These are phyloP conservation scores for Rallus crepitans DNA, from an alignment of 2,797 vertebrate genomes.

Conservation along the genomic window DNA sequence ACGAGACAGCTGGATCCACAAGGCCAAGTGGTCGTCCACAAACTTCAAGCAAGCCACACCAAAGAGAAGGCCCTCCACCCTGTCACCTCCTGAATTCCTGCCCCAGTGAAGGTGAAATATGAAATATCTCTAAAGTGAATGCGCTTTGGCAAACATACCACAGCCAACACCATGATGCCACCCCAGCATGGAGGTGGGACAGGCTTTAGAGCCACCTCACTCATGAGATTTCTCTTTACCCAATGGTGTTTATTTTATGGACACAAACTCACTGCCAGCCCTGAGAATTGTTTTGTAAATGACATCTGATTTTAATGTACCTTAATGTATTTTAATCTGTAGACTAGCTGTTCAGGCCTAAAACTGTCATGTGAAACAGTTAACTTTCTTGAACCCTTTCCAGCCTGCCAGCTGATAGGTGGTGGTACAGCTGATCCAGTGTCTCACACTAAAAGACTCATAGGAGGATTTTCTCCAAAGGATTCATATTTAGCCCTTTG, in stretches of 20 bases:
- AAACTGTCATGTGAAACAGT: not conserved
- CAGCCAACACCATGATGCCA: not conserved
- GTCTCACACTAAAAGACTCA: not conserved
- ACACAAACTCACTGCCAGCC: constrained; percentile 36
- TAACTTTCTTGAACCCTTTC: not conserved
- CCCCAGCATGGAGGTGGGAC: not conserved
- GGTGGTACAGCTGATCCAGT: not conserved
- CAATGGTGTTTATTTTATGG: not conserved
- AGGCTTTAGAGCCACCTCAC: constrained; percentile 61
- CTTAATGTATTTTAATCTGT: not conserved
- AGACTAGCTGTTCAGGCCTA: not conserved
- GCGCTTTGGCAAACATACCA: not conserved
- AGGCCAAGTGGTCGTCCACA: fast-evolving
- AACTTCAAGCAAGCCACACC: not conserved
- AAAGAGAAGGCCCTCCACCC: not conserved
- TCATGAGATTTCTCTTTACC: constrained; percentile 43
- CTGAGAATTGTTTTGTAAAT: constrained; percentile 71
- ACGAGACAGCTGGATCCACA: not conserved
- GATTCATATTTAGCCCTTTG: not conserved
- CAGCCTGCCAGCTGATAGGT: constrained; percentile 26
- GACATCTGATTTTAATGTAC: constrained; percentile 74
- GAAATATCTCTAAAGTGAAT: not conserved
- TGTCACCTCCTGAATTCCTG: not conserved
- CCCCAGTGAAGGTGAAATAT: not conserved
- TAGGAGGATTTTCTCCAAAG: not conserved